Percentiles rank a stretch among this genome's conserved stretches.
phyloP scores from a whole-genome alignment of 2,113 vertebrate genomes.

The Cottus gobio region DNA sequence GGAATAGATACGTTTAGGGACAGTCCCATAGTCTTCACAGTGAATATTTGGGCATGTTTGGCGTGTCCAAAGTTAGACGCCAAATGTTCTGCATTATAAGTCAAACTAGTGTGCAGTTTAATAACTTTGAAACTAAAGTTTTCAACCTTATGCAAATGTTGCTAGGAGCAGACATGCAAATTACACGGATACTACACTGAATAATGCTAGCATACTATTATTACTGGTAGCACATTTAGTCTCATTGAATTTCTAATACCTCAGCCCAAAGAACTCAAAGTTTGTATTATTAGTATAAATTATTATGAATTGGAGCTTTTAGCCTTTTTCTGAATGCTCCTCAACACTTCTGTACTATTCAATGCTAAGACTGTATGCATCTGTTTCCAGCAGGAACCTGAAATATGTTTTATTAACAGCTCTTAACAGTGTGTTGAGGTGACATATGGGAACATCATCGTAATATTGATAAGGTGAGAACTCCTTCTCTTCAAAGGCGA shows the following conservation, averaged over 20 bases:
- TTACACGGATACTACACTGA: background rate
- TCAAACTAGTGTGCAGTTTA: background rate
- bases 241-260: background rate
- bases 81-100: background rate
- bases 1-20: conserved; percentile 12
- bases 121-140: background rate
- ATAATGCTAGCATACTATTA: background rate
- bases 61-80: background rate
- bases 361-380: background rate
- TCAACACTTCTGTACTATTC: background rate
- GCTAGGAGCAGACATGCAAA: background rate
- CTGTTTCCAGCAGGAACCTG: background rate
- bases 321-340: conserved; percentile 13
- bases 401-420: background rate
- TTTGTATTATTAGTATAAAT: background rate
- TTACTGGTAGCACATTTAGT: background rate
- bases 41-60: background rate
- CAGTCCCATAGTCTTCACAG: conserved; percentile 18
- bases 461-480: background rate
- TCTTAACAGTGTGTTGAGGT: background rate
- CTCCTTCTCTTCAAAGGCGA: background rate
- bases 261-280: background rate
- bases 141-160: background rate
- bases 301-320: conserved; percentile 3
- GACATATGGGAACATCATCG: background rate